phyloP scores from a whole-genome alignment of 2,797 vertebrate genomes.

The Sphaeramia orbicularis region DNA sequence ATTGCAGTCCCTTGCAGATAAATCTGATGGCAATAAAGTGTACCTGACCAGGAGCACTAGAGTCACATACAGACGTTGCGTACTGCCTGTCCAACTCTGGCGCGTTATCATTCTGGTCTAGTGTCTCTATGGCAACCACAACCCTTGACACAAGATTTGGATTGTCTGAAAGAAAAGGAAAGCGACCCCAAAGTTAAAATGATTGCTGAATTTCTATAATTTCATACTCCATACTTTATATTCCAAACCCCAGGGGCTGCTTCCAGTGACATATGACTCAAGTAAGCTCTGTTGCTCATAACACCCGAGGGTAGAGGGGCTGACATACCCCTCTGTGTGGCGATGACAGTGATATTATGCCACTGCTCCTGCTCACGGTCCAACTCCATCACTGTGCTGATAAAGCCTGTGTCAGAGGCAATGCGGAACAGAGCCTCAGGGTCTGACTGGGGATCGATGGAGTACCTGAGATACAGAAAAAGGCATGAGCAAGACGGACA shows the following conservation, averaged over 20 bases:
- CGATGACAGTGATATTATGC: slow-evolving; percentile 92
- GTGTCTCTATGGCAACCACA: slow-evolving; percentile 90
- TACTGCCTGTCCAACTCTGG: slow-evolving; percentile 90
- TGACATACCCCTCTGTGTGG: slow-evolving; percentile 89
- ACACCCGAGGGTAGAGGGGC: slow-evolving; percentile 24
- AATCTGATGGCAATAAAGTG: slow-evolving; percentile 35
- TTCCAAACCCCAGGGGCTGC: slow-evolving; percentile 23
- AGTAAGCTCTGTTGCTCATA: slow-evolving; percentile 19
- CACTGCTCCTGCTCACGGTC: slow-evolving; percentile 90
- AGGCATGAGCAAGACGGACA: slow-evolving; percentile 4
- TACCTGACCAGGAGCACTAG: slow-evolving; percentile 89
- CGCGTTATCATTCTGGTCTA: slow-evolving; percentile 94
- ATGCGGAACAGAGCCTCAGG: slow-evolving; percentile 90
- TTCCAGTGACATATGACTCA: slow-evolving; percentile 50
- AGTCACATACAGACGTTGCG: slow-evolving; percentile 90
- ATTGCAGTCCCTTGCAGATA: neutral
- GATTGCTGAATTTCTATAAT: slow-evolving; percentile 38
- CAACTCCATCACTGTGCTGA: slow-evolving; percentile 88
- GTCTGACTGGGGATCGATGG: slow-evolving; percentile 91
- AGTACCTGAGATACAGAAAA: slow-evolving; percentile 83
- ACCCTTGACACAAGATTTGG: slow-evolving; percentile 89
- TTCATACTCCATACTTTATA: slow-evolving; percentile 30
- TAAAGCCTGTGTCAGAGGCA: slow-evolving; percentile 87
- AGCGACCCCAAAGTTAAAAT: slow-evolving; percentile 51
- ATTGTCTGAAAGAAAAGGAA: slow-evolving; percentile 84